Evolutionary conservation across 2,113 vertebrate species (phyloP).

Genomic region (Oncorhynchus tshawytscha): DNA sequence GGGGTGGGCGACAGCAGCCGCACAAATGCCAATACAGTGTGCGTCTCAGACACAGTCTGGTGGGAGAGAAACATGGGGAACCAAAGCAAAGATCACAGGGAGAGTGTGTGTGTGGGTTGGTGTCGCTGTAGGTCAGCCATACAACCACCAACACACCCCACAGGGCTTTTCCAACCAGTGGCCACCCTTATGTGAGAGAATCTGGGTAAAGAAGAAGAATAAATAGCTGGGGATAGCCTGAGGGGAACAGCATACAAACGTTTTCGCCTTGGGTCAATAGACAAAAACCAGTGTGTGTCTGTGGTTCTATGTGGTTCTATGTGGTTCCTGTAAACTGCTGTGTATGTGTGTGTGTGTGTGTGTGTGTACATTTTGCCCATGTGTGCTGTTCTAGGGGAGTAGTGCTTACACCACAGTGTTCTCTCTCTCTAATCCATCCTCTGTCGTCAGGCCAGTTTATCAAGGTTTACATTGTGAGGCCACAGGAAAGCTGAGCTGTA

Average conservation of each 20-base stretch:
- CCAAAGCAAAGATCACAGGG: constrained; percentile 16
- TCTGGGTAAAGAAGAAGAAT: not conserved
- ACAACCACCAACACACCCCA: constrained; percentile 8
- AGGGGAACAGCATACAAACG: constrained; percentile 5
- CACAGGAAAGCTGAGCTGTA: not conserved
- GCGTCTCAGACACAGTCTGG: constrained; percentile 12
- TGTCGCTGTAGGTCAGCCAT: constrained; percentile 8
- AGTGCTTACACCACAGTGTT: not conserved
- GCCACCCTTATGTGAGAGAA: constrained; percentile 19
- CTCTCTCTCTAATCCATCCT: not conserved
- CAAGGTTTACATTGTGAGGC: not conserved
- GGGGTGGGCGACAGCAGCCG: constrained; percentile 30
- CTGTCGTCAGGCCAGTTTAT: constrained; percentile 9
- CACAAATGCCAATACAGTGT: constrained; percentile 35
- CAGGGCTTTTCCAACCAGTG: constrained; percentile 2
- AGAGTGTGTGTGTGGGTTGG: constrained; percentile 18
- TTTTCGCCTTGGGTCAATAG: not conserved
- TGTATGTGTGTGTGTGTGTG: constrained; percentile 2
- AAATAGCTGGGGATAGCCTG: too few relatives aligned
- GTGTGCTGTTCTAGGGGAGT: constrained; percentile 9
- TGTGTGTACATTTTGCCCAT: not conserved
- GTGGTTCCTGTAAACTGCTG: not conserved
- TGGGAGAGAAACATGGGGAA: constrained; percentile 23
- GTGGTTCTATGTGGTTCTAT: not conserved
- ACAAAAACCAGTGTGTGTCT: not conserved